phyloP scores from a whole-genome alignment of 1,140 invertebrate genomes.

The Steinernema khuongi region DNA sequence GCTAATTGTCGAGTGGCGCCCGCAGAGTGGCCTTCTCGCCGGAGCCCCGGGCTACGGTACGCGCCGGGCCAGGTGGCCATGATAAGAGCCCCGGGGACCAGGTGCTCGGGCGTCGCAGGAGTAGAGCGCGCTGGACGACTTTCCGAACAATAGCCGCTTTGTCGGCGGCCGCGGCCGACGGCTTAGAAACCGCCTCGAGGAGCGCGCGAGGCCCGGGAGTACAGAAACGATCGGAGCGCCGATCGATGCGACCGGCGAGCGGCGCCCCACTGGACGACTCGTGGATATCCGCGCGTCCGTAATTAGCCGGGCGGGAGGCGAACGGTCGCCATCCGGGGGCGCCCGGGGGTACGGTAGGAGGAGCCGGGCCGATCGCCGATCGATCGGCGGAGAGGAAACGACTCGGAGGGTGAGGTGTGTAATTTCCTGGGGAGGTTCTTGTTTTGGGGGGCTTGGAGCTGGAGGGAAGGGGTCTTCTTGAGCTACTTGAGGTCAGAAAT shows the following conservation, averaged over 20 bases:
- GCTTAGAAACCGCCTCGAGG: conserved; percentile 12
- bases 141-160: neutral
- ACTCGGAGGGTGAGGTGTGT: too few species aligned
- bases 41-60: neutral
- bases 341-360: neutral
- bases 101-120: too few species aligned
- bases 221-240: neutral
- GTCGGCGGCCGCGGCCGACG: neutral
- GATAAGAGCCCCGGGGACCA: neutral
- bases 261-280: neutral
- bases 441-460: too few species aligned
- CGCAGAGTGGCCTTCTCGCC: neutral
- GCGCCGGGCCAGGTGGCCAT: neutral
- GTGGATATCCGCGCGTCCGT: conserved; percentile 1
- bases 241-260: neutral
- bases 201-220: neutral
- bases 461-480: too few species aligned
- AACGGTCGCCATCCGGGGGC: neutral
- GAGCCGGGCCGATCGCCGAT: neutral
- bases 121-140: neutral
- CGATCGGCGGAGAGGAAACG: too few species aligned
- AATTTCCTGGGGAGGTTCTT: too few species aligned
- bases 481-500: too few species aligned
- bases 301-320: neutral
- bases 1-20: conserved; percentile 8